phyloP scores from a whole-genome alignment of 2,888 invertebrate species.

The Nemapogon koenigi region DNA sequence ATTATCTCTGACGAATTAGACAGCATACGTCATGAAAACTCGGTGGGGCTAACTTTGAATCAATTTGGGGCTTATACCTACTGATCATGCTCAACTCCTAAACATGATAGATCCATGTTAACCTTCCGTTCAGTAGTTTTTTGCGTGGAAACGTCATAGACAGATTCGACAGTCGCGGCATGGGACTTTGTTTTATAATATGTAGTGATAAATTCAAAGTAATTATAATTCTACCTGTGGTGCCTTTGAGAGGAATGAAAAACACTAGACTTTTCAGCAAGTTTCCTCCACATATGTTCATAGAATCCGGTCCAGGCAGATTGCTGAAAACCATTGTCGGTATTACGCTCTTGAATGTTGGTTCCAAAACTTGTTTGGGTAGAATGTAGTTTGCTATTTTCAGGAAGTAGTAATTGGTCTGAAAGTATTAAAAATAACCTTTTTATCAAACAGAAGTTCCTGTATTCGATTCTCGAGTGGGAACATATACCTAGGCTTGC shows the following conservation, averaged over 20 bases:
- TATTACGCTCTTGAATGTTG: slow-evolving; percentile 40
- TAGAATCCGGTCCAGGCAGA: slow-evolving; percentile 46
- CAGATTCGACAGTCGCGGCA: background rate
- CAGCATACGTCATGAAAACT: too few species aligned
- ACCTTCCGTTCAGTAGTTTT: too few species aligned
- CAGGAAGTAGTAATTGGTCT: slow-evolving; percentile 54
- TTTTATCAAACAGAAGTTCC: background rate
- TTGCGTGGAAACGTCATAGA: slow-evolving; percentile 16
- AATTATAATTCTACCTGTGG: slow-evolving; percentile 34
- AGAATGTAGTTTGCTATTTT: slow-evolving; percentile 41
- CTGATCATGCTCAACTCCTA: too few species aligned
- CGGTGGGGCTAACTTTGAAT: too few species aligned
- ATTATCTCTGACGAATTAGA: too few species aligned
- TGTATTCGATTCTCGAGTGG: too few species aligned
- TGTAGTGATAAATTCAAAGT: too few species aligned
- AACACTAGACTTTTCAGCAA: slow-evolving; percentile 48
- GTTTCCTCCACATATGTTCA: slow-evolving; percentile 41
- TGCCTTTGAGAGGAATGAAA: slow-evolving; percentile 58
- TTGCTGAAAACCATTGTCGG: slow-evolving; percentile 60
- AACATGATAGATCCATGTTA: too few species aligned
- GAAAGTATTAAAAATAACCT: slow-evolving; percentile 17
- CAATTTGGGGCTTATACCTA: too few species aligned
- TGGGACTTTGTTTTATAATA: too few species aligned
- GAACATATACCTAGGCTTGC: too few species aligned
- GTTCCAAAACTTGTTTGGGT: slow-evolving; percentile 39